A percentile compares a stretch with the other conserved stretches of the same genome.
Evolutionary conservation across 2,888 invertebrate genomes (phyloP).

Genomic region (Clistopyga incitator): DNA sequence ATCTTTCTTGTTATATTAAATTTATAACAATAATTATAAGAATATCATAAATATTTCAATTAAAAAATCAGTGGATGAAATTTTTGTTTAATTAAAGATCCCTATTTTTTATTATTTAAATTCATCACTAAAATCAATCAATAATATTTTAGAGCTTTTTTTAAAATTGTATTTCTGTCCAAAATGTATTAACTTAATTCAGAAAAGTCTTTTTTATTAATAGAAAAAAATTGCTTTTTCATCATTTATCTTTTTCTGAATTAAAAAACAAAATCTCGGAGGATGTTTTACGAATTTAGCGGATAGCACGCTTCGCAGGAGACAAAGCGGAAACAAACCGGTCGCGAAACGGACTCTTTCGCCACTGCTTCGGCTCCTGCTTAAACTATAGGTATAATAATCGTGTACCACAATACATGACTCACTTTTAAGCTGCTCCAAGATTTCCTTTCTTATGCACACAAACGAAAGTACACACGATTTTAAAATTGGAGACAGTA

Average conservation of each 20-base stretch:
- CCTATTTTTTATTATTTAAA: no score
- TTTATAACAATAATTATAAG: no score
- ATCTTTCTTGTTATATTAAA: no score
- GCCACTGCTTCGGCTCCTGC: conserved; percentile 13
- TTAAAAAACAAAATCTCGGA: conserved; percentile 11
- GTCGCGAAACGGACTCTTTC: conserved; percentile 54
- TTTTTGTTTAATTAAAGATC: no score
- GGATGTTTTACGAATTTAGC: conserved; percentile 57
- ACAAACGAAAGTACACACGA: not conserved
- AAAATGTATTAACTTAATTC: no score
- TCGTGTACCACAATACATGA: conserved; percentile 41
- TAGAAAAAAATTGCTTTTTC: no score
- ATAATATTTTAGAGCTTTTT: no score
- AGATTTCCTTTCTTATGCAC: conserved; percentile 15
- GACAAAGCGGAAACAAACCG: conserved; percentile 68
- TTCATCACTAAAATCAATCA: no score
- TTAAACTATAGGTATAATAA: conserved; percentile 13
- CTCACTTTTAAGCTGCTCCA: conserved; percentile 49
- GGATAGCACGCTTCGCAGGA: conserved; percentile 58
- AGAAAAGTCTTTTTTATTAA: no score
- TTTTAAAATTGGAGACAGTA: not conserved
- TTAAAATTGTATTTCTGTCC: no score
- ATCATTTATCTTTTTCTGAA: not conserved
- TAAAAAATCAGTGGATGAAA: no score
- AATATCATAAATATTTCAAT: no score